Conservation (phyloP, 2,797 vertebrate species). For the Bufotes viridis region DNA sequence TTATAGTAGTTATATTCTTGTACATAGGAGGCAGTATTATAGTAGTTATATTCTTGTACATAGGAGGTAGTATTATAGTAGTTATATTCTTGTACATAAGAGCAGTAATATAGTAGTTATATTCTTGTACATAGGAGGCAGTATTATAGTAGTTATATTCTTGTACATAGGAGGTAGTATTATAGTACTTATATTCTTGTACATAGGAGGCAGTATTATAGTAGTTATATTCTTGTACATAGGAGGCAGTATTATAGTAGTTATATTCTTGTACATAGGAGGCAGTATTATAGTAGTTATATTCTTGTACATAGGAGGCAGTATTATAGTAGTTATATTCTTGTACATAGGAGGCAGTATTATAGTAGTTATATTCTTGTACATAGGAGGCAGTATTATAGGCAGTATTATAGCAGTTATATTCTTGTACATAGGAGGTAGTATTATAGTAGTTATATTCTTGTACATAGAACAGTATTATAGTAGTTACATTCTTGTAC, state of each 20-base stretch:
- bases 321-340: slow-evolving; percentile 17
- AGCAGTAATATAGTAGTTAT: slow-evolving; percentile 15
- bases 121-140: slow-evolving; percentile 4
- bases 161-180: not conserved
- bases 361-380: slow-evolving; percentile 22
- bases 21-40: slow-evolving; percentile 3
- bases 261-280: slow-evolving; percentile 19
- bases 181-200: slow-evolving; percentile 13
- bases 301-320: not conserved
- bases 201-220: slow-evolving; percentile 13
- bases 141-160: slow-evolving; percentile 3
- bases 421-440: not conserved
- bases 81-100: slow-evolving; percentile 11
- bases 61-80: not conserved
- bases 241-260: slow-evolving; percentile 16
- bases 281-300: slow-evolving; percentile 21
- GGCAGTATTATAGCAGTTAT: not conserved
- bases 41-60: slow-evolving; percentile 8
- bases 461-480: not conserved
- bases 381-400: not conserved
- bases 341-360: slow-evolving; percentile 14
- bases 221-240: slow-evolving; percentile 20
- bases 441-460: slow-evolving; percentile 1
- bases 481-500: slow-evolving; percentile 1
- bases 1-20: slow-evolving; percentile 9